Evolutionary conservation across 2,888 invertebrate genomes (phyloP), one percentile per base, ranked within the genome.

Genomic region (Pammene fasciana): DNA sequence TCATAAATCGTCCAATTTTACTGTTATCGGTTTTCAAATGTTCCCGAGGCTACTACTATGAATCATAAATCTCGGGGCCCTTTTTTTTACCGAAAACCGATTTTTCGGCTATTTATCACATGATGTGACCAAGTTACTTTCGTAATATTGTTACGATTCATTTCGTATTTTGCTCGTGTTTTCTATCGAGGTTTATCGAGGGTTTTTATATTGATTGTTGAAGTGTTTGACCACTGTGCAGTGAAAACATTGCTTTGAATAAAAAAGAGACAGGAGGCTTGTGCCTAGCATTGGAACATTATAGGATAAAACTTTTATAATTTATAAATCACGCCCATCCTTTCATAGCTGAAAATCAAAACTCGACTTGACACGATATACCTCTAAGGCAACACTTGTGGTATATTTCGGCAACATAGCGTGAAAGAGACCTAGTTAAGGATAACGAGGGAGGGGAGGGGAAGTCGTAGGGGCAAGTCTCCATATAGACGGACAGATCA

Each of bases 1-100:
- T 73, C 76, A 71, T 81, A 81, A 80, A 82, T 82, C 78, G 75
- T 73, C 72, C 67, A 78, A 75, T 78, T 82, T 80, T 80, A 79
- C 72, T 79, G 79, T 75, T 82, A 82, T 82, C 75, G 75, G 70
- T 65, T 72, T 66, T 70, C 65, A 75, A 82, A 76, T 72, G 74
- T 75, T 75, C 72, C 60, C 71, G 54, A 48, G 61, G 59, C 70
- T 72, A 68, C 70, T 72, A 68, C 74, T 61, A 79, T 80, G 73
- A 73, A 80, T 83, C 80, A 80, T 76, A 75, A 75, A 77, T 74
- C 73, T 74, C 72, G 71, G 66, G 70, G 73, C 71, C 65, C 54
- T 76, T 79, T 77, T n/a, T 79, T 76, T 75, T 73, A 72, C 64
- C 38, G 65, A 70, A 74, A 65, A 70, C 71, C 66, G 64, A 67